phyloP scores from a whole-genome alignment of 2,888 invertebrate genomes.

The Anorthoa munda region DNA sequence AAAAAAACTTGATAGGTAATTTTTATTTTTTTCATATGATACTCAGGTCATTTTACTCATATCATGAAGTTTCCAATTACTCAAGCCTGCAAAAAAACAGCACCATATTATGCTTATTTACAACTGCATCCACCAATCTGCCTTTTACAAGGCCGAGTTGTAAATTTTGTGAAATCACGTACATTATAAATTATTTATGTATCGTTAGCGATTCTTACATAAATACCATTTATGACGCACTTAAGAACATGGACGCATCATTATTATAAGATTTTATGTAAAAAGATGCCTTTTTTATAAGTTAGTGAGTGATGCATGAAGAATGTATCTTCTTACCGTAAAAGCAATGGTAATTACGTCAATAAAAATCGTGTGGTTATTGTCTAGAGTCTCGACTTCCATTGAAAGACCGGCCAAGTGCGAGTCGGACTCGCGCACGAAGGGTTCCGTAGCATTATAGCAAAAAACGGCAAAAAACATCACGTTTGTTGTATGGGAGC shows the following conservation, averaged over 20 bases:
- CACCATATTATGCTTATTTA: not conserved
- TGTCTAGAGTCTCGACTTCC: not conserved
- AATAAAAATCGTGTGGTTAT: conserved; percentile 30
- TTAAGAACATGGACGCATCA: conserved; percentile 17
- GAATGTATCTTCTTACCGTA: conserved; percentile 43
- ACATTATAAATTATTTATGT: conserved; percentile 45
- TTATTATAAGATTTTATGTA: conserved; percentile 30
- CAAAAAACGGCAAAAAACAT: too few relatives aligned
- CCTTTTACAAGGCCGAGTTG: conserved; percentile 27
- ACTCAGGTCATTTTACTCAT: not conserved
- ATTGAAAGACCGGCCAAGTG: too few relatives aligned
- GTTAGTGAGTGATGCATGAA: conserved; percentile 44
- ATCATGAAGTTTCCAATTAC: not conserved
- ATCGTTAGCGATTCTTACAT: conserved; percentile 38
- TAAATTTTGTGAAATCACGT: conserved; percentile 53
- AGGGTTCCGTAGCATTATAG: too few relatives aligned
- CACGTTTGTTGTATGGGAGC: too few relatives aligned
- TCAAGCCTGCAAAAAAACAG: not conserved
- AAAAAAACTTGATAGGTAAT: too few relatives aligned
- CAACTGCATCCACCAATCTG: conserved; percentile 18
- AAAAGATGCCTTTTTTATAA: conserved; percentile 34
- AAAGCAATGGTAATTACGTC: conserved; percentile 29
- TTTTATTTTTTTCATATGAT: too few relatives aligned
- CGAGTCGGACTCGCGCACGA: too few relatives aligned
- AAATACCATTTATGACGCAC: conserved; percentile 17